Conservation (phyloP, 2,888 invertebrate species). For the Euplexia lucipara region DNA sequence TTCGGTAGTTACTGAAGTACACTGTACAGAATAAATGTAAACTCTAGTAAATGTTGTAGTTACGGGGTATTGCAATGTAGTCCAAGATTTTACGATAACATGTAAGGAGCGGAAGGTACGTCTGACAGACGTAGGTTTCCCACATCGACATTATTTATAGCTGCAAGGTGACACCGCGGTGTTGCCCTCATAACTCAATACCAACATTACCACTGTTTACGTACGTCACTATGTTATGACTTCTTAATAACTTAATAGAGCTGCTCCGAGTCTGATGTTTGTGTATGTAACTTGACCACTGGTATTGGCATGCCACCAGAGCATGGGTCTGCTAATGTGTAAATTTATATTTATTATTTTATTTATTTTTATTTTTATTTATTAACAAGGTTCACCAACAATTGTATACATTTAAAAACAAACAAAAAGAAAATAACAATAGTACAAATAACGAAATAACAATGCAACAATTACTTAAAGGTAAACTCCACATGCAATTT, state of each 20-base stretch:
- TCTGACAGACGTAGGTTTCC: slow-evolving; percentile 28
- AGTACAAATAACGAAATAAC: no score
- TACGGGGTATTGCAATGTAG: slow-evolving; percentile 21
- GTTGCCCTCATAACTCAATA: slow-evolving; percentile 40
- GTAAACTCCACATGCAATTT: no score
- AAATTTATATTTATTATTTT: no score
- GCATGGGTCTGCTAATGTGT: neutral
- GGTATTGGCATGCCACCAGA: neutral
- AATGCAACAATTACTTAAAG: no score
- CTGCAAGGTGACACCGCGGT: slow-evolving; percentile 57
- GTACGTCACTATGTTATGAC: slow-evolving; percentile 43
- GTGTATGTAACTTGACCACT: slow-evolving; percentile 7
- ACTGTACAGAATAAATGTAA: neutral
- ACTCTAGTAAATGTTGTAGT: slow-evolving; percentile 13
- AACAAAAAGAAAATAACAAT: no score
- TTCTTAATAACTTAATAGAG: slow-evolving; percentile 19
- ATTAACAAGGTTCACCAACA: no score
- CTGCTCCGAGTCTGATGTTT: slow-evolving; percentile 23
- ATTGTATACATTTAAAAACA: no score
- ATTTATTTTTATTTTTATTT: no score
- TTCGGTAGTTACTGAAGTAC: neutral
- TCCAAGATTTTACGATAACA: slow-evolving; percentile 20
- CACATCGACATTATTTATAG: slow-evolving; percentile 51
- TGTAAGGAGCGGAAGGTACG: neutral
- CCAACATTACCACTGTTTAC: slow-evolving; percentile 29